Base-by-base conservation (phyloP, 2,113 vertebrate genomes). In the Clarias macrocephalus region DNA sequence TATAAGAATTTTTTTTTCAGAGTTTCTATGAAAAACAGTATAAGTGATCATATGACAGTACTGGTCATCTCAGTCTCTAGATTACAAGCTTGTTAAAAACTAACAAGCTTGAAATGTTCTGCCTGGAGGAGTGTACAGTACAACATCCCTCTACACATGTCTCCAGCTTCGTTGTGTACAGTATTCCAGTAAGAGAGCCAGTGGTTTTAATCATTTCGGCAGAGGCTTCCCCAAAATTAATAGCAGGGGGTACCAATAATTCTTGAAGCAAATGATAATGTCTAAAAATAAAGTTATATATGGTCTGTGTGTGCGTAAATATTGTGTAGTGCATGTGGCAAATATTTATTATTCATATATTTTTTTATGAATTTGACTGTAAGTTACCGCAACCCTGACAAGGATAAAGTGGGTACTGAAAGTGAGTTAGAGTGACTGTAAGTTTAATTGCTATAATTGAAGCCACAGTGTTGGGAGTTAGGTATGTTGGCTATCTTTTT, bases 371-470 rank as follows among this genome's bases (percentile, higher is more conserved):
- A 30, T 8, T 28, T 7, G 12, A 15, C 23, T 28, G 42, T 54
- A 54, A n/a, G 25, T 59, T 37, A 80, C 52, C 2, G 3, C 54
- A 80, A 57, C 54, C 54, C 52, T 80, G 76, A 57, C 76, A 30
- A 30, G n/a, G 54, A 80, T 80, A 59, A 57, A 57, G n/a, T 80
- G 54, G 12, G 28, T 56, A 57, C 15, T 48, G 28, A 85, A 48
- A 48, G 68, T 73, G 80, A 70, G 79, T 82, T 65, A 68, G 54
- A 65, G 85, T 82, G 52, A 28, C 30, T 82, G 21, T 75, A 73
- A 70, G 79, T 81, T 65, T 87, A 82, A 82, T 65, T 82, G 21
- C 60, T 48, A 12, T 16, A 82, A 57, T 65, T 48, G 60, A 42
- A 63, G 21, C 57, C 37, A 21, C 56, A 12, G 79, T 37, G 16